Evolutionary conservation across 2,888 invertebrate genomes (phyloP), one percentile per base, ranked within the genome.

Genomic region (Hedya salicella): DNA sequence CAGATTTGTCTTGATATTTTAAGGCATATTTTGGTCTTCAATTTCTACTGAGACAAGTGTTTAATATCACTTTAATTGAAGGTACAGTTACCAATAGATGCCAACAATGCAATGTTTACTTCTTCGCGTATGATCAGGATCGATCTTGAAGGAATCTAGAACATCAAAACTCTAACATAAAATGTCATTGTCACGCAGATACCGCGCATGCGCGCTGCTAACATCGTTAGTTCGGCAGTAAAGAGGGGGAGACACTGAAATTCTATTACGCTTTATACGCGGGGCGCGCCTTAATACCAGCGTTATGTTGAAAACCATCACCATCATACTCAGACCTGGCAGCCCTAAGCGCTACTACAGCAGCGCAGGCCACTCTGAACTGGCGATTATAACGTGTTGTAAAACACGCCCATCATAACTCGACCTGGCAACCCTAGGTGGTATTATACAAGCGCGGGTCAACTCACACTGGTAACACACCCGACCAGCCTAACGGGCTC

Each of bases 181-280:
- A 63, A 59, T 48, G 59, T 25, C 65, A 60, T 52, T 60, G 65
- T 59, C 65, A 65, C 53, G 53, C 42, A 21, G 14, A 17, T 44
- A 54, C 50, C 3, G 68, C 69, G 69, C 69, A 40, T 40, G 68
- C 69, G 69, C 69, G 65, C 30, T 16, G 39, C 60, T 69, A 69
- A 69, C 65, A 61, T 69, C 69, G 69, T 69, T 69, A 69, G 65
- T 65, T 60, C 59, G 46, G 65, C 65, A 52, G 65, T 65, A 60
- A 65, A 65, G 65, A 65, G 69, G 62, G 62, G 67, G 67, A 62
- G 67, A 64, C 68, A 65, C 53, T 69, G 69, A 66, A 69, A 69
- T 69, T 69, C 69, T 69, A 69, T 69, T 69, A 69, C 67, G 53
- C 66, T 66, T 68, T 68, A 68, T 68, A 66, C 57, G 68, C 57